Evolutionary conservation across 2,888 invertebrate genomes (phyloP).

Genomic region (Aproaerema taeniolella): DNA sequence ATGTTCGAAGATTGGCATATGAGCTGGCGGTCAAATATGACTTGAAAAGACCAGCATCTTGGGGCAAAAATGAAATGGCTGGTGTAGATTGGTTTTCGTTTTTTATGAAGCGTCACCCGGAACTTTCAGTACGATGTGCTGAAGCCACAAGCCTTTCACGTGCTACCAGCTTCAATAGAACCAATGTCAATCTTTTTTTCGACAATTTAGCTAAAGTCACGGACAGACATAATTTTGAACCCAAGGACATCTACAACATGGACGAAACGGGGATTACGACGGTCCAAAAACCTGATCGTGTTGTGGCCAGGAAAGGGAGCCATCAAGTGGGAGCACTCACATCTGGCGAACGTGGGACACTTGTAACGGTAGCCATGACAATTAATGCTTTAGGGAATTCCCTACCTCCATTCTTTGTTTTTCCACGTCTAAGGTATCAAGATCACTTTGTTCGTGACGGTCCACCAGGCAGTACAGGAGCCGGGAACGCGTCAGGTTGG

Average conservation of each 20-base stretch:
- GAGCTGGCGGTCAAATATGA: slow-evolving; percentile 15
- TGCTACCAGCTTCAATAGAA: slow-evolving; percentile 17
- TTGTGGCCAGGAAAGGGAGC: slow-evolving; percentile 20
- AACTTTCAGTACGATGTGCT: slow-evolving; percentile 16
- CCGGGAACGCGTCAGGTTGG: slow-evolving; percentile 29
- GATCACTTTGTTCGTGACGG: slow-evolving; percentile 26
- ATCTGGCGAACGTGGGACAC: slow-evolving; percentile 39
- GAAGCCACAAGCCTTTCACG: slow-evolving; percentile 19
- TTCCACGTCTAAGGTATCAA: slow-evolving; percentile 25
- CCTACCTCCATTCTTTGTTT: slow-evolving; percentile 32
- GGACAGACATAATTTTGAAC: slow-evolving; percentile 17
- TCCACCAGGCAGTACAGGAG: slow-evolving; percentile 25
- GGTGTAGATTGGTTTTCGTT: slow-evolving; percentile 17
- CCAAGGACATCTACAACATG: slow-evolving; percentile 18
- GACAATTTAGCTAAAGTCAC: slow-evolving; percentile 18
- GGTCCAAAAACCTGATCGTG: slow-evolving; percentile 19
- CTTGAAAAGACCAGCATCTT: slow-evolving; percentile 11
- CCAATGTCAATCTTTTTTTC: slow-evolving; percentile 17
- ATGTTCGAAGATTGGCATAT: slow-evolving; percentile 14
- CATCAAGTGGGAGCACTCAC: slow-evolving; percentile 35
- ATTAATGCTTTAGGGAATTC: slow-evolving; percentile 31
- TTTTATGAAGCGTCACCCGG: slow-evolving; percentile 14
- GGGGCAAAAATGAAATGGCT: slow-evolving; percentile 15
- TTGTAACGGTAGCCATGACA: slow-evolving; percentile 33
- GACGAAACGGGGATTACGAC: slow-evolving; percentile 3